Evolutionary conservation across 2,113 vertebrate species (phyloP).

Genomic region (Sitta europaea): DNA sequence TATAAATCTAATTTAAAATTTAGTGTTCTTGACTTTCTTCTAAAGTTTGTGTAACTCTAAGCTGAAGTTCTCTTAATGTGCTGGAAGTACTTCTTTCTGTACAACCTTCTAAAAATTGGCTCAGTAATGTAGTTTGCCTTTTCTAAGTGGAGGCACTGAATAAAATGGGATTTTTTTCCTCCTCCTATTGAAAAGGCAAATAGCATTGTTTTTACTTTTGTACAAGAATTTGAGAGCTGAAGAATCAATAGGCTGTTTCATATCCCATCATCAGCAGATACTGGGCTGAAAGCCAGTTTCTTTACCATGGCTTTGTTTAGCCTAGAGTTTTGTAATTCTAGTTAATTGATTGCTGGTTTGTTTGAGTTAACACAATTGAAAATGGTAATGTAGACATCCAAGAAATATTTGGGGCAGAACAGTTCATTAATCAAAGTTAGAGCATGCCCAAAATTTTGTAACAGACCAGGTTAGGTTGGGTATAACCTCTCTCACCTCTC

Average conservation of each 20-base stretch:
- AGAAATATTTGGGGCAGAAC: slow-evolving; percentile 28
- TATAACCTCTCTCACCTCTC: not conserved
- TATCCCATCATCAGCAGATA: slow-evolving; percentile 39
- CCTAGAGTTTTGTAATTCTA: slow-evolving; percentile 44
- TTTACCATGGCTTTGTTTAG: slow-evolving; percentile 16
- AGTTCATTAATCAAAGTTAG: slow-evolving; percentile 21
- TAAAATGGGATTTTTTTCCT: not conserved
- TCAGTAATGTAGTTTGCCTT: not conserved
- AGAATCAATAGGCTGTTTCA: slow-evolving; percentile 55
- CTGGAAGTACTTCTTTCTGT: not conserved
- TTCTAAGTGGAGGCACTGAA: not conserved
- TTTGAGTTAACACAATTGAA: slow-evolving; percentile 59
- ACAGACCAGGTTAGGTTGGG: not conserved
- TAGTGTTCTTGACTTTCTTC: not conserved
- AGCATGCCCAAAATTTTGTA: not conserved
- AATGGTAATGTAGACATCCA: slow-evolving; percentile 35
- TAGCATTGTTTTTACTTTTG: slow-evolving; percentile 33
- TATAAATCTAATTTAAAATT: not conserved
- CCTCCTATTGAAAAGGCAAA: not conserved
- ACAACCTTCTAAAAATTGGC: not conserved
- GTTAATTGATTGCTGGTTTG: slow-evolving; percentile 55
- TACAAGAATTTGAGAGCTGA: not conserved
- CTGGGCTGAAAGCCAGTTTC: slow-evolving; percentile 60
- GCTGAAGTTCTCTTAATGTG: not conserved
- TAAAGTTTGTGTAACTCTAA: not conserved